These are phyloP conservation scores for Montipora efflorescens DNA, from an alignment of 64 coral and sea anemone genomes.

Conservation along the genomic window DNA sequence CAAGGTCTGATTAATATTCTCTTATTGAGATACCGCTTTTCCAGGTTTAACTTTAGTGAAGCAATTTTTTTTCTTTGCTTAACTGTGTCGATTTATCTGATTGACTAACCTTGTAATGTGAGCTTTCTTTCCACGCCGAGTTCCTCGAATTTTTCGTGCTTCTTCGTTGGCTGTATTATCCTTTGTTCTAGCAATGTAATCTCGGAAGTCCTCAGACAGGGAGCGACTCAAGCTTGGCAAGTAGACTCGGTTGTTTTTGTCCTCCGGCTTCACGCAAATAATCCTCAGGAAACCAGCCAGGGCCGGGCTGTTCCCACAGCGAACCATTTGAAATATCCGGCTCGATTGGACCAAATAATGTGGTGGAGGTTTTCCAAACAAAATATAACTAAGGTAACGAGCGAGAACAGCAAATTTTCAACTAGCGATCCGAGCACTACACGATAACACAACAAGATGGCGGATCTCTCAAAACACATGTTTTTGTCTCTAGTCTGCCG, in stretches of 20 bases:
- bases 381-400: neutral
- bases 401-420: neutral
- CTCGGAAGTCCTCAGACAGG: constrained; percentile 20
- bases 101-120: constrained; percentile 43
- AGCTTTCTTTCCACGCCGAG: constrained; percentile 43
- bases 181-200: constrained; percentile 10
- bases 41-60: constrained; percentile 33
- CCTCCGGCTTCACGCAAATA: constrained; percentile 22
- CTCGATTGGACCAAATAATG: constrained; percentile 10
- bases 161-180: constrained; percentile 35
- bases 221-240: constrained; percentile 23
- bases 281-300: constrained; percentile 23
- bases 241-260: constrained; percentile 2
- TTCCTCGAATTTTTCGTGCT: constrained; percentile 34
- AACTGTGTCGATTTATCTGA: constrained; percentile 30
- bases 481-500: too few species aligned
- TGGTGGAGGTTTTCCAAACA: constrained; percentile 5
- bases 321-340: constrained; percentile 30
- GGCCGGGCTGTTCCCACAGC: constrained; percentile 5
- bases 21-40: constrained; percentile 25
- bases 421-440: neutral
- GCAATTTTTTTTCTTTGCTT: constrained; percentile 8
- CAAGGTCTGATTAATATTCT: constrained; percentile 30
- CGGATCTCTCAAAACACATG: too few species aligned
- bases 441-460: too few species aligned